phyloP scores from a whole-genome alignment of 2,797 vertebrate genomes.

The Onychomys leucogaster region DNA sequence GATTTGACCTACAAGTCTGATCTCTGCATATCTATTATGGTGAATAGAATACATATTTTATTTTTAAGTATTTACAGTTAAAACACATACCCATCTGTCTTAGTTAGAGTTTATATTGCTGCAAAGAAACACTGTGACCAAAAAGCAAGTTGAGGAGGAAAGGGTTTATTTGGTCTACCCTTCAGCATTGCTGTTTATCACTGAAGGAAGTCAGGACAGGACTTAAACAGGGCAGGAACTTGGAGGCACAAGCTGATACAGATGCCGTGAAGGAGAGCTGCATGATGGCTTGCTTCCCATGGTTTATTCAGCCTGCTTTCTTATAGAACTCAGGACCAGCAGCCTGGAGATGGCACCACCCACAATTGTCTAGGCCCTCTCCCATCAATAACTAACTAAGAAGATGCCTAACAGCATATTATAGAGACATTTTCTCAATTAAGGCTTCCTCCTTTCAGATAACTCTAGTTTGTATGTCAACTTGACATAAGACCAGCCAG shows the following conservation, averaged over 20 bases:
- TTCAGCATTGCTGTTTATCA: background rate
- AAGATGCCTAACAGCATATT: background rate
- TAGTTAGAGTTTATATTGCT: background rate
- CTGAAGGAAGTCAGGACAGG: background rate
- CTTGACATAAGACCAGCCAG: background rate
- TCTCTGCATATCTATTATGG: slow-evolving; percentile 4
- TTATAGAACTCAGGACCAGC: background rate
- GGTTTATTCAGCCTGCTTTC: background rate
- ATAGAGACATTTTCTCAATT: background rate
- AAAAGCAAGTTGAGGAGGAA: background rate
- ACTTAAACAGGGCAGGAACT: background rate
- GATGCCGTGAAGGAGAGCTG: too few species aligned
- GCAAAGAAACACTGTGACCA: background rate
- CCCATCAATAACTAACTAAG: background rate
- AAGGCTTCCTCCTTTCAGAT: background rate
- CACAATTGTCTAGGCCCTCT: background rate
- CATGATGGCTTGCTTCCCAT: background rate
- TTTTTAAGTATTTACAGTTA: slow-evolving; percentile 42
- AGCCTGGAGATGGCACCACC: too few species aligned
- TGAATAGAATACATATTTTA: background rate
- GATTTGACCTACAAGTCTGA: slow-evolving; percentile 12
- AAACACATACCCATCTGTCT: background rate
- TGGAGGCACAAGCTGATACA: background rate
- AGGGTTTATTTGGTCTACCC: too few species aligned
- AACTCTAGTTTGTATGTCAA: background rate